Base-by-base conservation (phyloP, 2,113 vertebrate species). In the Cichladusa arquata region DNA sequence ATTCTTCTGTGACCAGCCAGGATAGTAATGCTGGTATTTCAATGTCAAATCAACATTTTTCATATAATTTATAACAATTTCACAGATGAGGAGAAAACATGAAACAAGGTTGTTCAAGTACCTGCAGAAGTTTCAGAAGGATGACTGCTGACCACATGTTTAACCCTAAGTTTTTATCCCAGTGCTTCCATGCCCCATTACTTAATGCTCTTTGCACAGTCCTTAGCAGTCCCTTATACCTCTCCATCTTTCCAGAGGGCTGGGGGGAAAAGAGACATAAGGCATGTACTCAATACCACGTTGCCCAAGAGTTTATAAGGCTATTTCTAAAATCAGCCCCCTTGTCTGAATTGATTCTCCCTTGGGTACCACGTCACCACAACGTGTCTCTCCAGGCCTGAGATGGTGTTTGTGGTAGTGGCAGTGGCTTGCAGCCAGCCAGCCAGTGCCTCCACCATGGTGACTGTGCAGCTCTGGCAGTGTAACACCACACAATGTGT, bases 401-500 rank as follows among this genome's bases (percentile, higher is more conserved):
- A 16, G 70, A 3, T 34, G 50, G 25, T 42, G 51, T 42, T 58
- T 19, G 36, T 34, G 42, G n/a, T 29, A 48, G 51, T 8, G 51
- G 34, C 44, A 40, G 4, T 4, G 18, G 3, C 8, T 66, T 2
- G 5, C 51, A 50, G 51, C 29, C 54, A 18, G 18, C 10, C 38
- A 47, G 50, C 23, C 5, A 0, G 4, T 19, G n/a, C 12, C 40
- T 48, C 23, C 22, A 0, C 60, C 51, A 1, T 9, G 34, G 7
- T 8, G 19, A 29, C 29, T 24, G 8, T 17, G 70, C 2, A 34
- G 42, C 29, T 24, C 34, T 7, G 13, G 34, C 60, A 40, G 19
- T 5, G 10, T 8, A 19, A 40, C 2, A 1, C 3, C 15, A 42
- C 50, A 65, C 40, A 6, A 6, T 0, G 1, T 29, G 47, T 36